Evolutionary conservation across 2,113 vertebrate species (phyloP).

Genomic region (Phalacrocorax carbo): DNA sequence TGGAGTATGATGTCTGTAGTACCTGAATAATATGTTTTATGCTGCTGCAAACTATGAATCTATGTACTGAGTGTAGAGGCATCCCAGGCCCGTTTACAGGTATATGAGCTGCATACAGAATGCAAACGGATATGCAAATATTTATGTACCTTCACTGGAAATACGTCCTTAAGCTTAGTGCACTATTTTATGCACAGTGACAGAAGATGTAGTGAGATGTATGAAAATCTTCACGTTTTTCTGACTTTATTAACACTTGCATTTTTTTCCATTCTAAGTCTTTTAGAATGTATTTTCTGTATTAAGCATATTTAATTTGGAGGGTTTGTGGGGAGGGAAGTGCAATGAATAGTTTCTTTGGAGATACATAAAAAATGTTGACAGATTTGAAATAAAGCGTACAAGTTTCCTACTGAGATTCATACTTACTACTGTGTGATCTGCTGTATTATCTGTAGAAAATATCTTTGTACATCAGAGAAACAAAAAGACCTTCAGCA

Average conservation of each 20-base stretch:
- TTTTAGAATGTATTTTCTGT: not conserved
- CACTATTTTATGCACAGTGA: not conserved
- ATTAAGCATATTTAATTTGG: not conserved
- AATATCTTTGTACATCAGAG: slow-evolving; percentile 13
- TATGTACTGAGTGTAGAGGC: not conserved
- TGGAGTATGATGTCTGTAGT: not conserved
- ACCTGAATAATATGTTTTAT: not conserved
- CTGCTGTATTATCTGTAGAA: not conserved
- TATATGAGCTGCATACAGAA: not conserved
- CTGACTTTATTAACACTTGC: not conserved
- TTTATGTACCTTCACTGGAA: not conserved
- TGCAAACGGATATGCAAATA: not conserved
- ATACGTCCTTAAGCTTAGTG: not conserved
- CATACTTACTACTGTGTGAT: not conserved
- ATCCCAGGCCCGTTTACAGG: not conserved
- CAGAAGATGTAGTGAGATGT: not conserved
- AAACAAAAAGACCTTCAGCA: slow-evolving; percentile 39
- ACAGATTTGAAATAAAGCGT: not conserved
- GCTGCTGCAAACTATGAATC: not conserved
- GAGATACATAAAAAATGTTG: not conserved
- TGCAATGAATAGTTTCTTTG: not conserved
- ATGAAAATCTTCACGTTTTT: not conserved
- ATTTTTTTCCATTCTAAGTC: not conserved
- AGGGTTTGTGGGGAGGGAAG: not conserved
- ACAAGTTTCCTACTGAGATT: not conserved